These are phyloP conservation scores for Microplitis deprimator DNA, from an alignment of 2,888 invertebrate species.

Conservation along the genomic window DNA sequence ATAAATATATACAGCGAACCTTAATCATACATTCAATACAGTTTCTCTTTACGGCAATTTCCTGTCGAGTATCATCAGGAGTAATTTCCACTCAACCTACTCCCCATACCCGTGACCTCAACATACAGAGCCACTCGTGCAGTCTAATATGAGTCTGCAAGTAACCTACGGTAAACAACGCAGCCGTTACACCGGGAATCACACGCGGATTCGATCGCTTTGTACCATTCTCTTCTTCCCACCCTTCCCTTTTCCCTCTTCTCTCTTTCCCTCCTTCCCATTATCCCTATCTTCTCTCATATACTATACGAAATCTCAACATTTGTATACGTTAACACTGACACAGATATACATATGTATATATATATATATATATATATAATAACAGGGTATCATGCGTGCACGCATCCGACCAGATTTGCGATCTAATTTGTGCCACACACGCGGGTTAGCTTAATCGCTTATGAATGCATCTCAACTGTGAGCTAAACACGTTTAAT, in stretches of 20 bases:
- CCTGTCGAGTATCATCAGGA: background rate
- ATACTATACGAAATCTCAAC: constrained; percentile 13
- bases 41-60: background rate
- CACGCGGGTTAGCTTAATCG: constrained; percentile 55
- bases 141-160: background rate
- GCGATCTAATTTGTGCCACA: constrained; percentile 48
- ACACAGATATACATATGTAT: background rate
- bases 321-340: background rate
- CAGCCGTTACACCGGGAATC: constrained; percentile 32
- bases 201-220: constrained; percentile 26
- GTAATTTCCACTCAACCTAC: constrained; percentile 1
- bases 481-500: constrained; percentile 43
- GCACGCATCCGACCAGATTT: constrained; percentile 36
- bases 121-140: background rate
- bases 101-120: background rate
- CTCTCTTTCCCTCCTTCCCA: background rate
- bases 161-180: constrained; percentile 21
- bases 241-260: background rate
- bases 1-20: background rate
- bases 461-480: constrained; percentile 54
- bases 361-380: constrained; percentile 9
- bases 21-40: background rate
- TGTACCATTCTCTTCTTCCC: background rate
- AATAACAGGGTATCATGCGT: constrained; percentile 21
- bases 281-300: background rate